phyloP scores from a whole-genome alignment of 2,797 vertebrate genomes.

The Heterohyrax brucei region DNA sequence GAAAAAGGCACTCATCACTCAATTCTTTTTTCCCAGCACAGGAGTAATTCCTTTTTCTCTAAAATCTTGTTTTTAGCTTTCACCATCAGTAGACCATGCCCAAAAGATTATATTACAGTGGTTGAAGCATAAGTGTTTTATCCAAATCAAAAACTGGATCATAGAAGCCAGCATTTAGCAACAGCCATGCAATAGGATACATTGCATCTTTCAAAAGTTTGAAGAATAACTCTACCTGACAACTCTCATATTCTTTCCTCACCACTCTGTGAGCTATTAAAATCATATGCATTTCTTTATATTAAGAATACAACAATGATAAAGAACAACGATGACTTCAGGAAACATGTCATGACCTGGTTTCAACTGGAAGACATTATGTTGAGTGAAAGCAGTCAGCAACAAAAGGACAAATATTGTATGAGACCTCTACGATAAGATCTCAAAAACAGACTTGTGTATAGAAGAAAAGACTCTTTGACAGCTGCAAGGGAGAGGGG shows the following conservation, averaged over 20 bases:
- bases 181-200: constrained; percentile 7
- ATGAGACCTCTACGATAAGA: no score
- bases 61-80: neutral
- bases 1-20: neutral
- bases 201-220: neutral
- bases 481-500: no score
- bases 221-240: neutral
- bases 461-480: no score
- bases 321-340: no score
- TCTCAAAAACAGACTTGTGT: no score
- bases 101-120: neutral
- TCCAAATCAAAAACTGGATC: neutral
- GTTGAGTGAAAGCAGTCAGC: no score
- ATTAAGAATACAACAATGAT: no score
- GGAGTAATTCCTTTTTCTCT: neutral
- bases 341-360: no score
- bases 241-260: neutral
- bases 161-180: neutral
- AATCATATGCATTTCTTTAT: neutral
- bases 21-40: neutral
- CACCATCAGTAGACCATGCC: neutral
- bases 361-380: no score
- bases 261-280: neutral
- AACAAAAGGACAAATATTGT: no score
- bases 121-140: neutral